phyloP scores from a whole-genome alignment of 2,797 vertebrate species.

The Neostethus bicornis region DNA sequence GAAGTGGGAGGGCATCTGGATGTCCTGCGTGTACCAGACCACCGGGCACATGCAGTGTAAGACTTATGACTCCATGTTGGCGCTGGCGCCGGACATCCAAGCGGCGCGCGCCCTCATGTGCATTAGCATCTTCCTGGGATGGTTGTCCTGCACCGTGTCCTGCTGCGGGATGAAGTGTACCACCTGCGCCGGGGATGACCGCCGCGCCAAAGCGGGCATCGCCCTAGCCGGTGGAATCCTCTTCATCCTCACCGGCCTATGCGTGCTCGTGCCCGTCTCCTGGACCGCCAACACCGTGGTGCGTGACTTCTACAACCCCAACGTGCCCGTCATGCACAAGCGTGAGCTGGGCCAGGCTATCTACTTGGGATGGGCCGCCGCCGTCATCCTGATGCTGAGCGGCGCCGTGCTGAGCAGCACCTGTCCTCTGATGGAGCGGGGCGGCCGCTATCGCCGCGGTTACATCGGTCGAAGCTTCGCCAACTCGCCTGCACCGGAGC shows the following conservation, averaged over 20 bases:
- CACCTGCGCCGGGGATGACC: constrained; percentile 83
- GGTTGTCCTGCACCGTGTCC: constrained; percentile 86
- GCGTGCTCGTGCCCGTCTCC: constrained; percentile 81
- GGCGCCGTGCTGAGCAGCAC: constrained; percentile 83
- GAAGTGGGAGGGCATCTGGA: constrained; percentile 87
- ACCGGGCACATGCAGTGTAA: constrained; percentile 87
- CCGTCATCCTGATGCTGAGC: constrained; percentile 82
- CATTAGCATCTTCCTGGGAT: constrained; percentile 83
- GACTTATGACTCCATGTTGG: constrained; percentile 84
- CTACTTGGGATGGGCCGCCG: constrained; percentile 82
- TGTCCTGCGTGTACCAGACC: constrained; percentile 86
- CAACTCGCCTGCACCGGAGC: constrained; percentile 70
- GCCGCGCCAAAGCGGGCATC: constrained; percentile 81
- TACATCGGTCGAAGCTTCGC: constrained; percentile 78
- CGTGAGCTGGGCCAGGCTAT: constrained; percentile 85
- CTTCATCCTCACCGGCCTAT: constrained; percentile 83
- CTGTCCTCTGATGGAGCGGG: constrained; percentile 77
- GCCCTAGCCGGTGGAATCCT: constrained; percentile 81
- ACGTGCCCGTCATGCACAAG: constrained; percentile 79
- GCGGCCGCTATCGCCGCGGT: constrained; percentile 70
- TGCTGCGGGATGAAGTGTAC: constrained; percentile 88
- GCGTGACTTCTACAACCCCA: constrained; percentile 84
- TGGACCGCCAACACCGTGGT: constrained; percentile 84
- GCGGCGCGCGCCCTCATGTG: constrained; percentile 85
- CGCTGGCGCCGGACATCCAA: constrained; percentile 81